Base-by-base conservation (phyloP, 2,113 vertebrate genomes). In the Grammomys dolichurus region DNA sequence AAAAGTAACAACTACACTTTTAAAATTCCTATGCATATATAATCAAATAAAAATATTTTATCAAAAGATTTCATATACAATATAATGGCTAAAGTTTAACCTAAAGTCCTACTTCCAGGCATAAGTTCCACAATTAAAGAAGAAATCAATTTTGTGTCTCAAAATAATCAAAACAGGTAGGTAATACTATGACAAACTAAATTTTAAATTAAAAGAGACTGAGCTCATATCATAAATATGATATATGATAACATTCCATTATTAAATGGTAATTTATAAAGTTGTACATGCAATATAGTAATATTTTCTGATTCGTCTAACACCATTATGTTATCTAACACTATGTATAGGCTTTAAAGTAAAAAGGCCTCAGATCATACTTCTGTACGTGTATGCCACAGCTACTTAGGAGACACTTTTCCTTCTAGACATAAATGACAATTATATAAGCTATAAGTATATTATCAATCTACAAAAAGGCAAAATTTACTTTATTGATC, bases 111-210 rank as follows among this genome's bases (percentile, higher is more conserved):
- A 91, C 4, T 94, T 94, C 40, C 9, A 96, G 5, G 43, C 80
- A 65, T 72, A 7, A 7, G 28, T 54, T 76, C 31, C 84, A 87
- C 14, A 96, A 69, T 88, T 93, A 80, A 88, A 90, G n/a, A 75
- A 94, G 58, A 96, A 96, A 95, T 31, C 84, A n/a, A 92, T 8
- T 67, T 14, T 54, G 26, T 5, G 76, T 28, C 76, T 94, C 33
- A 87, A 94, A 96, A 93, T 96, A 51, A 94, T 89, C 26, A 90
- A 92, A 97, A 94, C 13, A 96, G 48, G 31, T 95, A 31, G 40
- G 40, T 95, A 87, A 28, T 31, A 78, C 26, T 19, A 91, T 40
- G 13, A 93, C 91, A 96, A 82, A 90, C 28, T 56, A 92, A 94
- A 48, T 89, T 92, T 65, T 51, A 67, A 54, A n/a, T 69, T 58